Evolutionary conservation across 2,888 invertebrate genomes (phyloP), one percentile per base, ranked within the genome.

Genomic region (Cheilosia impressa): DNA sequence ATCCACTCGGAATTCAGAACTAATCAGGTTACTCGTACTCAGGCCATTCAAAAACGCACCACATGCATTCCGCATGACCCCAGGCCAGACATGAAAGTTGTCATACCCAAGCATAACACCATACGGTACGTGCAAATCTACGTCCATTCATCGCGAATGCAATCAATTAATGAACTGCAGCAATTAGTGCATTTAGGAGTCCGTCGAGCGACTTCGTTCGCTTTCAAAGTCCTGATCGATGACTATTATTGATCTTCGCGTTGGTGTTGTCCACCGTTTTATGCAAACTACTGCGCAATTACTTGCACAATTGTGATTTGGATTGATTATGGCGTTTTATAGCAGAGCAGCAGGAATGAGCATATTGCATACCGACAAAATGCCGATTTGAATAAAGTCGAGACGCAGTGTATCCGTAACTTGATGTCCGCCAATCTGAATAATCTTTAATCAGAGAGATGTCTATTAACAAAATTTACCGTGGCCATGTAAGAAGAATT

Each of bases 301-400:
- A 55, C 31, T 73, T 73, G 63, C 53, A 41, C 63, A 73, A 55
- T 55, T 63, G 19, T 15, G 17, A 60, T 60, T 60, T 19, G n/a
- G 27, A 71, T 50, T 41, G 60, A 52, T 52, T 60, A 19, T 41
- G 38, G 27, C 13, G 24, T 7, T 47, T 45, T 15, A 57, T 27
- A 1, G 6, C 27, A 55, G 4, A 24, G 13, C 22, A 45, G 5
- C 7, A 45, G 2, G 13, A 22, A 9, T 22, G 4, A 9, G 4
- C 4, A 17, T n/a, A 60, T 63, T 47, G 31, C 10, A 15, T n/a
- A 45, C 22, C 34, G 41, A 24, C 52, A 17, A n/a, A 17, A 13
- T 43, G 24, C 10, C 52, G 10, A 41, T 66, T 41, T 41, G 24
- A 34, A 50, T 50, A 7, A 47, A 47, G 17, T 27, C 45, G n/a